These are phyloP conservation scores for Caenorhabditis elegans DNA, from an alignment of 1,140 invertebrate species.

Conservation along the genomic window WBcel235 BX284606.5:17533001-17533500, in stretches of 20 bases:
- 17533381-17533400: not conserved
- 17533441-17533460: not conserved
- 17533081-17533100: too few species aligned
- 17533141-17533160: too few species aligned
- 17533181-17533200: not conserved
- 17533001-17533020: too few species aligned
- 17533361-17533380: not conserved
- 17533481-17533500: not conserved
- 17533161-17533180: too few species aligned
- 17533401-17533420: slow-evolving; percentile 12
- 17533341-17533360: not conserved
- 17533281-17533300: not conserved
- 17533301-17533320: not conserved
- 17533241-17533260: not conserved
- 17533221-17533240: not conserved
- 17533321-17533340: not conserved
- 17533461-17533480: too few species aligned
- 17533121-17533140: too few species aligned
- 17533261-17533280: not conserved
- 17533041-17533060: too few species aligned
- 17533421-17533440: not conserved
- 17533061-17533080: too few species aligned
- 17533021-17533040: too few species aligned
- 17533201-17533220: not conserved
- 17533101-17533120: too few species aligned